phyloP scores from a whole-genome alignment of 2,113 vertebrate species.

The Phaethon lepturus region DNA sequence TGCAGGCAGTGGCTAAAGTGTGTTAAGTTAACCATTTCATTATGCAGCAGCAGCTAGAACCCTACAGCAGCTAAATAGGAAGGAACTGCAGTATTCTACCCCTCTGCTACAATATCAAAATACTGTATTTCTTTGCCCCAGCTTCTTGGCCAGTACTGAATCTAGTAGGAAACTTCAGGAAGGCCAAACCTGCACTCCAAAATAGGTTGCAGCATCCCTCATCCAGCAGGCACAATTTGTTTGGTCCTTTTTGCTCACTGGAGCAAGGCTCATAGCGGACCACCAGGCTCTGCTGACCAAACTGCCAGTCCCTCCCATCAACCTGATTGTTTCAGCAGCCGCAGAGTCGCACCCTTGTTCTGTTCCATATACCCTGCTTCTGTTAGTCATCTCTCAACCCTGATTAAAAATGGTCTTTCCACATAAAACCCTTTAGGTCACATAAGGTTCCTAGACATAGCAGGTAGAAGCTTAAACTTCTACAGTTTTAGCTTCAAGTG shows the following conservation, averaged over 20 bases:
- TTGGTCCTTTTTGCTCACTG: not conserved
- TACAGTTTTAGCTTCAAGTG: not conserved
- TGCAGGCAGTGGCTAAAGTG: not conserved
- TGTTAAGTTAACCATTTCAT: not conserved
- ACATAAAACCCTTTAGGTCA: not conserved
- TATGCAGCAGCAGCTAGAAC: not conserved
- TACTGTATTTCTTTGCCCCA: not conserved
- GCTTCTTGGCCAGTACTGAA: not conserved
- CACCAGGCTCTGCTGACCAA: not conserved
- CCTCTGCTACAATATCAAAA: not conserved
- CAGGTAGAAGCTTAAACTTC: not conserved
- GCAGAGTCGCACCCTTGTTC: not conserved
- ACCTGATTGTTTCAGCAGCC: fast-evolving
- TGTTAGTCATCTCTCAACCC: not conserved
- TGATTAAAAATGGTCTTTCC: not conserved
- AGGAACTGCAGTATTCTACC: not conserved
- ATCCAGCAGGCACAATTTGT: not conserved
- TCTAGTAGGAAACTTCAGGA: not conserved
- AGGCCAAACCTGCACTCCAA: not conserved
- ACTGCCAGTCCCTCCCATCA: not conserved
- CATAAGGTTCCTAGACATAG: not conserved
- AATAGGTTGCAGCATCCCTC: not conserved
- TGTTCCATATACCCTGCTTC: not conserved
- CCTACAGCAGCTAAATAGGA: not conserved
- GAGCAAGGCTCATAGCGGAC: not conserved